A percentile compares a stretch with the other conserved stretches of the same genome.
Conservation (phyloP, 2,888 invertebrate species). For the Parnassius smintheus region DNA sequence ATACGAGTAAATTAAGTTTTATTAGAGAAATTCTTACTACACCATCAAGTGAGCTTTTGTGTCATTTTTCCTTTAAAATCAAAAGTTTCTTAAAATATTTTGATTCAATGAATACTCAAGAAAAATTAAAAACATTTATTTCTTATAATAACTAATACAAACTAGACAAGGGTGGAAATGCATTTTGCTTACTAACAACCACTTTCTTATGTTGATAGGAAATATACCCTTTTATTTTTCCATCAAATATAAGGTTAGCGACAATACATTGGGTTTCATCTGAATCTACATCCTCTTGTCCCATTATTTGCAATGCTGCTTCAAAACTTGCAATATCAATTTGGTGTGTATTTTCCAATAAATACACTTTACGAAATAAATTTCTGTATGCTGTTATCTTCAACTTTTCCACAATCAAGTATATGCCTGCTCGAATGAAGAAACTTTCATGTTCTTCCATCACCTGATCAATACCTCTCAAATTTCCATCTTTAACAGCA, state of each 20-base stretch:
- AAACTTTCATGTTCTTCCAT: constrained; percentile 94
- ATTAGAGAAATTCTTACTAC: too few species aligned
- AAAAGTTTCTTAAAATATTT: too few species aligned
- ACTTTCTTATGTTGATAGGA: constrained; percentile 98
- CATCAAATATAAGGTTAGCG: constrained; percentile 97
- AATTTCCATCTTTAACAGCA: constrained; percentile 94
- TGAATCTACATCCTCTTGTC: constrained; percentile 91
- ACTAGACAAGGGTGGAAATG: constrained; percentile 91
- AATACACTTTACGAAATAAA: constrained; percentile 94
- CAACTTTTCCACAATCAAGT: constrained; percentile 97
- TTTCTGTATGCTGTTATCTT: constrained; percentile 97
- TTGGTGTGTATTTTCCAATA: constrained; percentile 90
- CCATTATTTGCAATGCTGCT: constrained; percentile 89
- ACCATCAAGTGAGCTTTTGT: too few species aligned
- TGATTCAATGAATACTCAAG: background rate
- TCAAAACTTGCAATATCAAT: constrained; percentile 93
- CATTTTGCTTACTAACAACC: constrained; percentile 98
- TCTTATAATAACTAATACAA: constrained; percentile 56
- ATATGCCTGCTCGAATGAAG: constrained; percentile 98
- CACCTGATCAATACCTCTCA: constrained; percentile 90
- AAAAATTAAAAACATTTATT: constrained; percentile 1
- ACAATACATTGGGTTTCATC: constrained; percentile 98
- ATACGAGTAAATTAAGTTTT: too few species aligned
- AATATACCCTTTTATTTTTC: constrained; percentile 98
- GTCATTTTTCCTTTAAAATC: too few species aligned